Percentiles rank a stretch among this genome's conserved stretches.
Conservation (phyloP, 2,888 invertebrate genomes). For the Lithophane semibrunnea region DNA sequence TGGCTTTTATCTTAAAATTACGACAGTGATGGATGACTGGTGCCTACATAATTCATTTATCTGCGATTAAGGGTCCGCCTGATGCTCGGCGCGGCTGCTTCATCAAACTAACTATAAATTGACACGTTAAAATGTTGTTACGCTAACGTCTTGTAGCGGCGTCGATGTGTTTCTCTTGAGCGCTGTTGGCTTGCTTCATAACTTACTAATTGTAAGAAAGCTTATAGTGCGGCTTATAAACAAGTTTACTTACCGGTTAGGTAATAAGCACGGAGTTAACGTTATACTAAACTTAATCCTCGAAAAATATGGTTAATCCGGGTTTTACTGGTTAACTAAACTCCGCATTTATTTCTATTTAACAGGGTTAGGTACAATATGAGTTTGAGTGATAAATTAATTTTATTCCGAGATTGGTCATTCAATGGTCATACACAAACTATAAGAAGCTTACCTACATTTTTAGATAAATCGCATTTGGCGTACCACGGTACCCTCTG, state of each 20-base stretch:
- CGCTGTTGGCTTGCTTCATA: slow-evolving; percentile 1
- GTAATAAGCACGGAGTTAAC: no score
- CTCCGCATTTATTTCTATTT: background rate
- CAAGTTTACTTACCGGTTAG: background rate
- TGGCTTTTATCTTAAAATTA: slow-evolving; percentile 86
- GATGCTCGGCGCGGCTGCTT: slow-evolving; percentile 67
- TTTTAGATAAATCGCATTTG: background rate
- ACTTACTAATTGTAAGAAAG: slow-evolving; percentile 8
- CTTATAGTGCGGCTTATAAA: background rate
- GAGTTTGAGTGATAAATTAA: background rate
- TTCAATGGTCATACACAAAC: no score
- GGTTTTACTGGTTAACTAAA: background rate
- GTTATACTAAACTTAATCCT: no score
- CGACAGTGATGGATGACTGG: slow-evolving; percentile 85
- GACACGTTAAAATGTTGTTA: slow-evolving; percentile 72
- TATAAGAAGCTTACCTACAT: background rate
- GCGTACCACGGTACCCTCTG: background rate
- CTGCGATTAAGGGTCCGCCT: slow-evolving; percentile 79
- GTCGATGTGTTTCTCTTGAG: slow-evolving; percentile 28
- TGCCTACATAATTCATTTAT: slow-evolving; percentile 85
- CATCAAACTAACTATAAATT: slow-evolving; percentile 74
- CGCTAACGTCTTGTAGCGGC: slow-evolving; percentile 60
- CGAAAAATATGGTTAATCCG: background rate
- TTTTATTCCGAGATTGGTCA: background rate
- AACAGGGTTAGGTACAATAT: background rate